Evolutionary conservation across 2,888 invertebrate species (phyloP).

Genomic region (Hylaea fasciaria): DNA sequence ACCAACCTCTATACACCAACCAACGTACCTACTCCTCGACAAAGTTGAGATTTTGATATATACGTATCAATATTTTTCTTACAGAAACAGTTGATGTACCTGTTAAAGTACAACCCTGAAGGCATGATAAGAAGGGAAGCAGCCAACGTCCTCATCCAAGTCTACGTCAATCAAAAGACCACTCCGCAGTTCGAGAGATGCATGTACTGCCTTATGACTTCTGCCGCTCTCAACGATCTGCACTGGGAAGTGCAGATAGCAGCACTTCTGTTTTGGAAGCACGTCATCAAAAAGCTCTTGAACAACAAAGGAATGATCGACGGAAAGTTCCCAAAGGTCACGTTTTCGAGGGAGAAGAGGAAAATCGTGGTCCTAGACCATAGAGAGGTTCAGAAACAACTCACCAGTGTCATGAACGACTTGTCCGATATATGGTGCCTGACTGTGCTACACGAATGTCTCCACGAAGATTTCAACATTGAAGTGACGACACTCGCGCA

Average conservation of each 20-base stretch:
- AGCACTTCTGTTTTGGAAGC: conserved; percentile 87
- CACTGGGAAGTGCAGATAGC: conserved; percentile 91
- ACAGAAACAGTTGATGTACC: conserved; percentile 77
- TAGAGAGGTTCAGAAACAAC: conserved; percentile 84
- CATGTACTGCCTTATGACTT: conserved; percentile 85
- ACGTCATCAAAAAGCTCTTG: conserved; percentile 83
- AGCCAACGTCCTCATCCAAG: conserved; percentile 82
- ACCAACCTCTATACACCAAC: no score
- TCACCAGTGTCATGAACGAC: conserved; percentile 86
- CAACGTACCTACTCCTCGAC: no score
- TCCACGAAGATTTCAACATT: conserved; percentile 86
- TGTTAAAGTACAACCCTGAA: conserved; percentile 86
- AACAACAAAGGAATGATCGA: conserved; percentile 87
- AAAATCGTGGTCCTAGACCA: conserved; percentile 88
- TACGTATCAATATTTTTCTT: conserved; percentile 34
- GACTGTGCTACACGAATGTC: conserved; percentile 86
- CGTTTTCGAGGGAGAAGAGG: conserved; percentile 89
- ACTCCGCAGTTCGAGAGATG: conserved; percentile 71
- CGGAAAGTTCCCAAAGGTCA: conserved; percentile 88
- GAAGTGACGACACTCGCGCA: conserved; percentile 87
- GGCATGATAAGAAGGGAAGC: conserved; percentile 89
- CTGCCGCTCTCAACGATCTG: conserved; percentile 86
- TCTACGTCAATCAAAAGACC: conserved; percentile 86
- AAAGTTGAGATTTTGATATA: neutral
- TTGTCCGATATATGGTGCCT: conserved; percentile 87